phyloP scores from a whole-genome alignment of 2,797 vertebrate species.

The Hoplostethus atlanticus region DNA sequence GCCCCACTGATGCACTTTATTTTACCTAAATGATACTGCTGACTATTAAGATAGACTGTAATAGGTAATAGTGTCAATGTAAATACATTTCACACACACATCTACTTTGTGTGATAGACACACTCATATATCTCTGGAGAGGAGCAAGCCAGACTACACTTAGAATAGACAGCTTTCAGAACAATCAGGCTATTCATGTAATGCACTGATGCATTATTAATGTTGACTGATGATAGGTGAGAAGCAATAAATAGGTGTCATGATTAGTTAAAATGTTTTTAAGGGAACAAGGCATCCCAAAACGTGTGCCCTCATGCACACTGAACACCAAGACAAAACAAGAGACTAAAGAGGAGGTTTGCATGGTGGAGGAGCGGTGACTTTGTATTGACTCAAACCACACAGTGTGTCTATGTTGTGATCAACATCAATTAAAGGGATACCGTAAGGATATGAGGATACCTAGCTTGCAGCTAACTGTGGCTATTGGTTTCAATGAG shows the following conservation, averaged over 20 bases:
- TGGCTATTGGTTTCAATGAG: not conserved
- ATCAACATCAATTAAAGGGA: too few species aligned
- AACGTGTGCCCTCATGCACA: not conserved
- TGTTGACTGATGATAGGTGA: not conserved
- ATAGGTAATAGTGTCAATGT: not conserved
- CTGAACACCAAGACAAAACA: too few species aligned
- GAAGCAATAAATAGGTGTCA: not conserved
- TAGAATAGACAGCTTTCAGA: too few species aligned
- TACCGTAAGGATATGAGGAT: too few species aligned
- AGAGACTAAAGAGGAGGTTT: not conserved
- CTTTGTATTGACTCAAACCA: not conserved
- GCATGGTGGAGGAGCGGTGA: not conserved
- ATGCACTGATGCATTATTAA: not conserved
- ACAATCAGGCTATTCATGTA: not conserved
- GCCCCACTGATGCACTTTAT: not conserved
- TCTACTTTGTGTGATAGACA: too few species aligned
- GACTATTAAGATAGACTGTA: not conserved
- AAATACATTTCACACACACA: too few species aligned
- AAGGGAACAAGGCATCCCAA: not conserved
- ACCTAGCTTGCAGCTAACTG: too few species aligned
- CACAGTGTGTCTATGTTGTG: too few species aligned
- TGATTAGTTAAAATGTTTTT: not conserved
- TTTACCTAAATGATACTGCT: not conserved
- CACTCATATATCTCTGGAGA: not conserved
- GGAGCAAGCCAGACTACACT: too few species aligned